These are phyloP conservation scores for Nipponia nippon DNA, from an alignment of 2,113 vertebrate genomes.

Conservation along the genomic window DNA sequence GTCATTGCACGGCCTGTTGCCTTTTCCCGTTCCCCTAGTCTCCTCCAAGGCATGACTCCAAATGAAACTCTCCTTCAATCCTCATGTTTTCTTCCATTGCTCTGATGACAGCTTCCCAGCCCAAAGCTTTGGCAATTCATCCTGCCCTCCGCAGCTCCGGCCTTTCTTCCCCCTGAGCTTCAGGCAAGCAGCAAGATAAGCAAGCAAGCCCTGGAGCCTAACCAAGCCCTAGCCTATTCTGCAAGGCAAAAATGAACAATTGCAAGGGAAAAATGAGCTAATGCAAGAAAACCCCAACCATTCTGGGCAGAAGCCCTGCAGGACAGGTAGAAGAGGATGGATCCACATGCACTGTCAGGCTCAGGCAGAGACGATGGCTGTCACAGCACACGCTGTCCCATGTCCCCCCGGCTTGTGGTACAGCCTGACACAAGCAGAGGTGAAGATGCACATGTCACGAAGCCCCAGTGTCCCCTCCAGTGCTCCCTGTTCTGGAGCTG, in stretches of 20 bases:
- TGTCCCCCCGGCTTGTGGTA: not conserved
- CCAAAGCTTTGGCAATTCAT: not conserved
- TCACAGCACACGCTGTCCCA: not conserved
- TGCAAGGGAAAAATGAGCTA: not conserved
- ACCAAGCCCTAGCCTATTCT: not conserved
- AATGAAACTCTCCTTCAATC: not conserved
- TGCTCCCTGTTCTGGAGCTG: not conserved
- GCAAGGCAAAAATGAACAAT: not conserved
- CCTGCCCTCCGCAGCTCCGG: not conserved
- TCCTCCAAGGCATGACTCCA: not conserved
- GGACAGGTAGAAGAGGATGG: not conserved
- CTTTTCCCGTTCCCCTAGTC: rapidly evolving
- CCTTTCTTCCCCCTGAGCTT: not conserved
- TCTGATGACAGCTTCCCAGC: not conserved
- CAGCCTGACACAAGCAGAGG: not conserved
- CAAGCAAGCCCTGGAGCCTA: not conserved
- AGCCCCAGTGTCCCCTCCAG: not conserved
- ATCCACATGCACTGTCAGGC: not conserved
- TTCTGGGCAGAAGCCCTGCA: not conserved
- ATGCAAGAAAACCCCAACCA: not conserved
- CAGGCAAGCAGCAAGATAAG: not conserved
- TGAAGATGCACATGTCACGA: not conserved
- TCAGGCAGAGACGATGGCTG: not conserved
- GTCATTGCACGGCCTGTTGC: not conserved
- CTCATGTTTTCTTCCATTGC: not conserved